These are phyloP conservation scores for Regulus satrapa DNA, from an alignment of 2,113 vertebrate genomes.

Conservation along the genomic window DNA sequence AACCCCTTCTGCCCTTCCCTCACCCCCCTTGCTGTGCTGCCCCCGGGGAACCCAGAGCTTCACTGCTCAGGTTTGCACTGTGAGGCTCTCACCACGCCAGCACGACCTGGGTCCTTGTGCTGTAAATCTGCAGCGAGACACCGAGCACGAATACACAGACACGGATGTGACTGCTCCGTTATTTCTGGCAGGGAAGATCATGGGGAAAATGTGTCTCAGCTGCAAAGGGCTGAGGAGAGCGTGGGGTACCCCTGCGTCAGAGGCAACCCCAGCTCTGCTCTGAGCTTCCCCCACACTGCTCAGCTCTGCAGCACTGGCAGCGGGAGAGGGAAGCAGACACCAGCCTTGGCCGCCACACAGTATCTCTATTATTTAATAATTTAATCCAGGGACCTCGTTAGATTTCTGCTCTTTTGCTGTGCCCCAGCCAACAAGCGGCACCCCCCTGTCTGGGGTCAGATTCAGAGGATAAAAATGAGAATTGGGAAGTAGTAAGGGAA, in stretches of 20 bases:
- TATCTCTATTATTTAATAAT: not conserved
- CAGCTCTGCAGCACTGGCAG: not conserved
- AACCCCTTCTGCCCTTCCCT: not conserved
- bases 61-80: rapidly evolving
- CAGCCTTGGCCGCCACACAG: not conserved
- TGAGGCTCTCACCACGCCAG: rapidly evolving
- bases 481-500: not conserved
- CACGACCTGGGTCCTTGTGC: not conserved
- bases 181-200: not conserved
- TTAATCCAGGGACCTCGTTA: not conserved
- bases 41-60: not conserved
- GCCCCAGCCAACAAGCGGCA: not conserved
- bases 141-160: rapidly evolving
- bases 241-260: not conserved
- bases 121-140: not conserved
- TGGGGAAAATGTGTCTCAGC: rapidly evolving
- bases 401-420: not conserved
- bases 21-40: not conserved
- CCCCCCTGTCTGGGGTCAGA: not conserved
- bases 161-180: not conserved
- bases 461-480: not conserved
- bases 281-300: not conserved
- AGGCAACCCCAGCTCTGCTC: not conserved
- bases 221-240: not conserved
- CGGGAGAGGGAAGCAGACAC: not conserved